Evolutionary conservation across 2,888 invertebrate species (phyloP).

Genomic region (Coelopa pilipes): DNA sequence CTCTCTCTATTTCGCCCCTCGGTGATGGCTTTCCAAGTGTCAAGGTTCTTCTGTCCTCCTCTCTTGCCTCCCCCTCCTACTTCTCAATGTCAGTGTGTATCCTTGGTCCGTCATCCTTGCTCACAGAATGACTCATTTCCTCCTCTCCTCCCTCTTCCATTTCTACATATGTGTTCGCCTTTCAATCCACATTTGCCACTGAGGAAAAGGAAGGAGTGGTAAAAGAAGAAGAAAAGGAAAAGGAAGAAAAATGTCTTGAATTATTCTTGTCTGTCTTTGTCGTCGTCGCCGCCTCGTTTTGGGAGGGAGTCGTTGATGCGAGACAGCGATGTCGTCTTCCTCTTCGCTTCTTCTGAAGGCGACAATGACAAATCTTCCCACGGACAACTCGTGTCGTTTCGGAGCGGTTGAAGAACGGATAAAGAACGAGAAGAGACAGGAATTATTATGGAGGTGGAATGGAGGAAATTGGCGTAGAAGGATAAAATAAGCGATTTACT

Average conservation of each 20-base stretch:
- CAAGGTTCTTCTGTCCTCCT: not conserved
- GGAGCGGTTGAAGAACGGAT: not conserved
- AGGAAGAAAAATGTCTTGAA: not conserved
- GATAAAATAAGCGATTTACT: too few species aligned
- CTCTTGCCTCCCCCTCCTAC: too few species aligned
- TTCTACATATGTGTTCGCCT: not conserved
- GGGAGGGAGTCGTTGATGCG: not conserved
- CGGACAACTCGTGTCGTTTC: not conserved
- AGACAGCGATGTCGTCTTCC: not conserved
- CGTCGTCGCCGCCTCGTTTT: too few species aligned
- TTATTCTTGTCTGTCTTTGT: too few species aligned
- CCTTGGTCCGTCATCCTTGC: not conserved
- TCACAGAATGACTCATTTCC: not conserved
- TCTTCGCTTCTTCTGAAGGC: not conserved
- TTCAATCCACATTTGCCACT: not conserved
- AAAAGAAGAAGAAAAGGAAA: too few species aligned
- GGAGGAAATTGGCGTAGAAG: too few species aligned
- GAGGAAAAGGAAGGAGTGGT: not conserved
- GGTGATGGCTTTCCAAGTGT: not conserved
- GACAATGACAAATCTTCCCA: constrained; percentile 2
- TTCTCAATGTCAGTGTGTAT: too few species aligned
- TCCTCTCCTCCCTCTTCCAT: not conserved
- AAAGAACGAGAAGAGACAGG: not conserved
- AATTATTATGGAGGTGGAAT: not conserved
- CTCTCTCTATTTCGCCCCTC: not conserved